These are phyloP conservation scores for Drosophila azteca DNA, from an alignment of 1,140 invertebrate genomes.

Conservation along the genomic window DNA sequence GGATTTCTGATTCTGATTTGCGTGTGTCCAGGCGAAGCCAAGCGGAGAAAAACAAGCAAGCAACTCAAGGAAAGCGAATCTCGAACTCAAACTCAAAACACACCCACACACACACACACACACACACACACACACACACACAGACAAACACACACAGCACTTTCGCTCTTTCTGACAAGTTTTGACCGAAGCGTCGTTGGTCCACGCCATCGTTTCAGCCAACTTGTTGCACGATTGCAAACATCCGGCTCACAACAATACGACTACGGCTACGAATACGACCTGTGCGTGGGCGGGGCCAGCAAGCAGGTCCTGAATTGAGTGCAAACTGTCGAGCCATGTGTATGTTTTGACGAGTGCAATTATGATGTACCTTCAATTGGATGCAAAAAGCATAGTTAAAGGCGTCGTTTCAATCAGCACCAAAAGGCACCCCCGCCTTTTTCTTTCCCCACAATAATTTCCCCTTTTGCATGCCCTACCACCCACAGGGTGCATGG, in stretches of 20 bases:
- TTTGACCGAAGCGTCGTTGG: conserved; percentile 4
- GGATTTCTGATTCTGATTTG: conserved; percentile 50
- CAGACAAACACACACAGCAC: conserved; percentile 7
- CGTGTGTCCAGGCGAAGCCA: conserved; percentile 13
- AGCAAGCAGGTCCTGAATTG: not conserved
- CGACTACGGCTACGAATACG: conserved; percentile 54
- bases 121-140: not conserved
- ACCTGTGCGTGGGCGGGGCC: conserved; percentile 4
- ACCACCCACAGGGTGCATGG: not conserved
- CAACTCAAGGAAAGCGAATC: not conserved
- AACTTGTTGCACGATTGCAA: conserved; percentile 70
- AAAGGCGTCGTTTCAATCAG: not conserved
- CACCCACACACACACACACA: not conserved
- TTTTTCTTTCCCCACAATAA: not conserved
- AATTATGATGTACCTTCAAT: conserved; percentile 2
- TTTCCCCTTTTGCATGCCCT: too few species aligned
- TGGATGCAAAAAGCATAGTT: not conserved
- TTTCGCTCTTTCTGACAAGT: too few species aligned
- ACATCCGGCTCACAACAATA: conserved; percentile 70
- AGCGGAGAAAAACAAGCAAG: conserved; percentile 12
- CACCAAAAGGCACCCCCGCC: not conserved
- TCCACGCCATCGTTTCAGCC: conserved; percentile 8
- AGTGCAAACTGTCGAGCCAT: conserved; percentile 20
- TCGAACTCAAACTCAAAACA: conserved; percentile 4
- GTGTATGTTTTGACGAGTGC: conserved; percentile 1